Conservation (phyloP, 2,888 invertebrate species). For the Lasiommata megera region DNA sequence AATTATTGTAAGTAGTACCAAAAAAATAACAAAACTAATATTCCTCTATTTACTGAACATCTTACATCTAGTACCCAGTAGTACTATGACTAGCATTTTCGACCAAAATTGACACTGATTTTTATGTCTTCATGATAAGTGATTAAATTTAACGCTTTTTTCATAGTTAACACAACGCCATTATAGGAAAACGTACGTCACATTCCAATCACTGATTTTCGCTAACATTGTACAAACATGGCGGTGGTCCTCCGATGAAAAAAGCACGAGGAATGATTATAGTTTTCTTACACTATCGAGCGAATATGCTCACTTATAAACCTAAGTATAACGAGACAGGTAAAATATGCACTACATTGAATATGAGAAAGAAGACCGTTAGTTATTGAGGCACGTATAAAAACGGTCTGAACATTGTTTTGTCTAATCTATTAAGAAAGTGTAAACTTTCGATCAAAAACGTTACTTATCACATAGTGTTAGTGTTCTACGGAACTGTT, state of each 20-base stretch:
- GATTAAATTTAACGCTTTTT: slow-evolving; percentile 14
- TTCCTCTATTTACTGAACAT: slow-evolving; percentile 30
- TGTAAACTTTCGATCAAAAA: slow-evolving; percentile 25
- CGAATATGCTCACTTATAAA: slow-evolving; percentile 19
- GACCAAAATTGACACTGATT: slow-evolving; percentile 40
- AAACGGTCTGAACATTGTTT: slow-evolving; percentile 13
- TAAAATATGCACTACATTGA: slow-evolving; percentile 18
- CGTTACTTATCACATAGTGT: slow-evolving; percentile 16
- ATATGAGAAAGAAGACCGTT: slow-evolving; percentile 16
- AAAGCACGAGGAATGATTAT: slow-evolving; percentile 31
- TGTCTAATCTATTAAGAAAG: slow-evolving; percentile 20
- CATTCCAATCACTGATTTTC: neutral
- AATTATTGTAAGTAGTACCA: neutral
- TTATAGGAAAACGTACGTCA: neutral
- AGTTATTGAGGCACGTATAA: slow-evolving; percentile 16
- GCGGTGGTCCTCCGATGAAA: slow-evolving; percentile 26
- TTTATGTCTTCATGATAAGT: slow-evolving; percentile 20
- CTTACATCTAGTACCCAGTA: slow-evolving; percentile 62
- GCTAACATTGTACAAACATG: neutral
- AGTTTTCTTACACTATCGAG: slow-evolving; percentile 29
- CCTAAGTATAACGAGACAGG: slow-evolving; percentile 11
- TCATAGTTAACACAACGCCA: slow-evolving; percentile 17
- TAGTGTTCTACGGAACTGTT: slow-evolving; percentile 21
- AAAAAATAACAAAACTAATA: slow-evolving; percentile 17
- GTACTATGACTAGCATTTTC: slow-evolving; percentile 70